Evolutionary conservation across 2,113 vertebrate genomes (phyloP).

Genomic region (Perccottus glenii): DNA sequence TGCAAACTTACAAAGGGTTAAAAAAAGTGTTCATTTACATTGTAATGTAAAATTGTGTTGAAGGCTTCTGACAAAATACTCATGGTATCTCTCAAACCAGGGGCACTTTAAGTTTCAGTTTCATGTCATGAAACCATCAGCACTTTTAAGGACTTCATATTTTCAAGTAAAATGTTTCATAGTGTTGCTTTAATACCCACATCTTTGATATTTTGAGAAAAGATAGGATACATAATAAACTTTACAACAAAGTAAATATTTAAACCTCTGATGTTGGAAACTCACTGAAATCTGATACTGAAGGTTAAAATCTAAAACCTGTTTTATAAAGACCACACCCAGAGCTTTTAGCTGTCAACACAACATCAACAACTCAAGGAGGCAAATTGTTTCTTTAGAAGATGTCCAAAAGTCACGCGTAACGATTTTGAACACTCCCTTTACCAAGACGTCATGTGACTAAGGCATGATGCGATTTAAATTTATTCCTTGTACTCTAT

Average conservation of each 20-base stretch:
- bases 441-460: slow-evolving; percentile 4
- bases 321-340: slow-evolving; percentile 60
- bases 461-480: not conserved
- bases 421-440: slow-evolving; percentile 38
- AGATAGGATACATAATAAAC: too few relatives aligned
- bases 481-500: not conserved
- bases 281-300: slow-evolving; percentile 20
- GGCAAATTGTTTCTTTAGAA: not conserved
- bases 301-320: slow-evolving; percentile 54
- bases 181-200: too few relatives aligned
- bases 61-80: too few relatives aligned
- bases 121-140: not conserved
- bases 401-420: slow-evolving; percentile 8
- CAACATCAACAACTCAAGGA: slow-evolving; percentile 34
- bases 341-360: slow-evolving; percentile 15
- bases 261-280: not conserved
- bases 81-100: too few relatives aligned
- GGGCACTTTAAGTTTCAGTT: too few relatives aligned
- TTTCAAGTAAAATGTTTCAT: too few relatives aligned
- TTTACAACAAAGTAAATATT: too few relatives aligned
- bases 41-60: too few relatives aligned
- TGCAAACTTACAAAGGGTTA: too few relatives aligned
- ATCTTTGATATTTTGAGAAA: too few relatives aligned
- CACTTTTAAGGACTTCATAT: not conserved
- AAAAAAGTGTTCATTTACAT: too few relatives aligned